Percentiles rank a stretch among this genome's conserved stretches.
Conservation (phyloP, 1,140 invertebrate genomes). For the Onthophagus taurus region DNA sequence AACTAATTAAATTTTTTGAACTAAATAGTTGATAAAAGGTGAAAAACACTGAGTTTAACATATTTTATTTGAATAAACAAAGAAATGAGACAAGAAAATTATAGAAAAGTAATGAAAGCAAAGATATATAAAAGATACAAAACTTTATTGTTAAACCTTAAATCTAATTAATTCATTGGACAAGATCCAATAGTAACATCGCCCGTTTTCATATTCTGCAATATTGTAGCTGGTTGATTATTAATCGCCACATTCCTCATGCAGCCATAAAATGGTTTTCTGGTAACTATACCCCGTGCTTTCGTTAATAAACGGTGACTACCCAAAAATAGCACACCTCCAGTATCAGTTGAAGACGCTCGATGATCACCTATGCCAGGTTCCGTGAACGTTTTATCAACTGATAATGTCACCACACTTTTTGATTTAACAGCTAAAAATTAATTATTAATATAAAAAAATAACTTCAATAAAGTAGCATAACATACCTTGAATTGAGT, state of each 20-base stretch:
- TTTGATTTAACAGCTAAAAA: constrained; percentile 72
- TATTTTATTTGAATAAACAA: no score
- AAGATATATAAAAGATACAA: no score
- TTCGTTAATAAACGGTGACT: constrained; percentile 60
- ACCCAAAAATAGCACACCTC: constrained; percentile 80
- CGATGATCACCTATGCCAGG: constrained; percentile 56
- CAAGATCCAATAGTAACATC: constrained; percentile 62
- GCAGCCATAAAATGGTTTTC: constrained; percentile 72
- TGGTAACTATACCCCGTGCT: constrained; percentile 47
- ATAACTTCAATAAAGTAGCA: constrained; percentile 1
- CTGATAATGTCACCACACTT: constrained; percentile 69
- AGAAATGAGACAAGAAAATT: no score
- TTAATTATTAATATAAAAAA: constrained; percentile 23
- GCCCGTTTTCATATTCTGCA: constrained; percentile 48
- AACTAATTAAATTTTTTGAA: no score
- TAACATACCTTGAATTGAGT: constrained; percentile 68
- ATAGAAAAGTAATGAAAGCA: no score
- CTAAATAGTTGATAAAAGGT: no score
- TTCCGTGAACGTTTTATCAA: constrained; percentile 62
- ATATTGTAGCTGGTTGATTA: constrained; percentile 47
- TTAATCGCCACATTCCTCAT: constrained; percentile 64
- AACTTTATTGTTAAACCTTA: no score
- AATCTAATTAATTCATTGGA: constrained; percentile 51
- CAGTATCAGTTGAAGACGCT: constrained; percentile 63
- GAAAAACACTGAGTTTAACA: no score